A percentile compares a stretch with the other conserved stretches of the same genome.
Conservation (phyloP, 2,113 vertebrate genomes). For the Embiotoca jacksoni region DNA sequence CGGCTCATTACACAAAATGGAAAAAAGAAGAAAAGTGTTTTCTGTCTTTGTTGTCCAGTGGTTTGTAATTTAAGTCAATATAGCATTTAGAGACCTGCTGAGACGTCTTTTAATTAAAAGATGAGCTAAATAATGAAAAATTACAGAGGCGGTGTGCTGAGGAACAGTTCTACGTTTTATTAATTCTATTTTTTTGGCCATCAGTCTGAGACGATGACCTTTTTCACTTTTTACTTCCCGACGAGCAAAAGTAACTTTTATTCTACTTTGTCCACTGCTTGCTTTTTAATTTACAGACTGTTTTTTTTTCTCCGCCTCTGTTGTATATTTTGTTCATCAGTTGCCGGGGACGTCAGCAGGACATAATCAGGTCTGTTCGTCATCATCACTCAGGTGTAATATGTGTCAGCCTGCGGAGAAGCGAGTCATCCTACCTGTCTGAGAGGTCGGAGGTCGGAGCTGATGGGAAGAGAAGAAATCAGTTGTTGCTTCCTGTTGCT, state of each 20-base stretch:
- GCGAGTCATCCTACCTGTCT: slow-evolving; percentile 61
- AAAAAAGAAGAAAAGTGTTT: slow-evolving; percentile 56
- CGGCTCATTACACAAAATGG: slow-evolving; percentile 68
- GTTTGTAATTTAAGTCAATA: slow-evolving; percentile 68
- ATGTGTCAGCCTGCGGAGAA: not conserved
- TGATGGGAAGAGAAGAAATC: slow-evolving; percentile 16
- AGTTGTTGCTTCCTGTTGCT: not conserved
- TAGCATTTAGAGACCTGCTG: slow-evolving; percentile 60
- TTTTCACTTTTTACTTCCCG: slow-evolving; percentile 19
- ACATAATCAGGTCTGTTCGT: not conserved
- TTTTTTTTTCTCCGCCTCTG: not conserved
- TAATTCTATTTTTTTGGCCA: slow-evolving; percentile 13
- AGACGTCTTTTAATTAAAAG: slow-evolving; percentile 62
- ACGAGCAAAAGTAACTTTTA: not conserved
- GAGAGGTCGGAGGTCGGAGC: not conserved
- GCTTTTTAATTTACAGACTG: no score
- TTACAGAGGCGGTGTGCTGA: slow-evolving; percentile 22
- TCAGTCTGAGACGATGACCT: slow-evolving; percentile 10
- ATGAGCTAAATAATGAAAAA: slow-evolving; percentile 61
- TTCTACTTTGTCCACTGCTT: not conserved
- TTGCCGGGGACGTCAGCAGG: not conserved
- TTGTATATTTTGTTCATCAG: not conserved
- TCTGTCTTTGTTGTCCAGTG: slow-evolving; percentile 52
- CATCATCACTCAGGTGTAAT: not conserved
- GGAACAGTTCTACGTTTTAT: slow-evolving; percentile 27